Evolutionary conservation across 2,113 vertebrate genomes (phyloP).

Genomic region (Sigmodon hispidus): DNA sequence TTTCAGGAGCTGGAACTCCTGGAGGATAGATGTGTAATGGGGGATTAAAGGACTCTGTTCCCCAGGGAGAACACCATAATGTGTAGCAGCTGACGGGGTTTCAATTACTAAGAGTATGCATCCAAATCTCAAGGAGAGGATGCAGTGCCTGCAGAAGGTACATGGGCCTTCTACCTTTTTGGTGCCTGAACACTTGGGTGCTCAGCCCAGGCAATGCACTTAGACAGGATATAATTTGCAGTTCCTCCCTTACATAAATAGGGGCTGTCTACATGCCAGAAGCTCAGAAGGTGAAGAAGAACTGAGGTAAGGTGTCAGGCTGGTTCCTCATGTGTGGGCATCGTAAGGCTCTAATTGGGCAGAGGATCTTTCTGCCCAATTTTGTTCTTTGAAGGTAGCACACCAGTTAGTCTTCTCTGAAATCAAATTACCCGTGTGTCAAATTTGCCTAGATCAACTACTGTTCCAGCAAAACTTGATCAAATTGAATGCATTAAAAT

Average conservation of each 20-base stretch:
- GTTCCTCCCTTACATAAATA: neutral
- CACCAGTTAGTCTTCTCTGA: conserved; percentile 15
- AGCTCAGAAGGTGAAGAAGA: neutral
- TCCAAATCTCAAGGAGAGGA: neutral
- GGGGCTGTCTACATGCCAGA: neutral
- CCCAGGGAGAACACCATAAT: neutral
- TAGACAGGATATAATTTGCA: neutral
- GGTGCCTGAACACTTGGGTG: neutral
- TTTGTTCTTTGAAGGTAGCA: neutral
- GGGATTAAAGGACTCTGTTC: neutral
- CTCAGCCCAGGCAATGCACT: neutral
- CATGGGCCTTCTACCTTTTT: neutral
- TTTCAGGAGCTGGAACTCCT: too few relatives aligned
- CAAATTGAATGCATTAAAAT: neutral
- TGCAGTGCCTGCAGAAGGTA: neutral
- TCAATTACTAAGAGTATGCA: neutral
- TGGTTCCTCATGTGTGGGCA: neutral
- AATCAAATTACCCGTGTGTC: neutral
- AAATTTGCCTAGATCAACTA: neutral
- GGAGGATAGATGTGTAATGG: neutral
- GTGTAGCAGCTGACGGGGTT: neutral
- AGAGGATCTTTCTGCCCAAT: neutral
- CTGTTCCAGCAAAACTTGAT: neutral
- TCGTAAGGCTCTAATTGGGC: neutral
- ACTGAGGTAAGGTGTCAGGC: neutral